A percentile compares a stretch with the other conserved stretches of the same genome.
These are phyloP conservation scores for Cephonodes hylas DNA, from an alignment of 2,888 invertebrate species.

Conservation along the genomic window DNA sequence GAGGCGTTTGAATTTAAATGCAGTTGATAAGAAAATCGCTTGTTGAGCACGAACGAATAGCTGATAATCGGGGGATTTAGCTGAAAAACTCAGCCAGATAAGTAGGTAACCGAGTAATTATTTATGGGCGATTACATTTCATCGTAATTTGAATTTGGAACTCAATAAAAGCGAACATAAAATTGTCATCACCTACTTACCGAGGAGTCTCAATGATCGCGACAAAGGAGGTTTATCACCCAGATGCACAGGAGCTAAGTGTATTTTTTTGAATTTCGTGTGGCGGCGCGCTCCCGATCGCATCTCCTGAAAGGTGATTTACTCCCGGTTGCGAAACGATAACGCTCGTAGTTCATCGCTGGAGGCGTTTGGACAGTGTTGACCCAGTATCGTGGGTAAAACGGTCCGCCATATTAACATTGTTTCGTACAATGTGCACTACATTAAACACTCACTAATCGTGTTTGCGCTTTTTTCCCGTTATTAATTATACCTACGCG, in stretches of 20 bases:
- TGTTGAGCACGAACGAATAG: not conserved
- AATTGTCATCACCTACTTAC: constrained; percentile 17
- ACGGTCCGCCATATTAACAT: constrained; percentile 37
- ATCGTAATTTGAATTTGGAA: constrained; percentile 16
- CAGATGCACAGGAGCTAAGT: constrained; percentile 4
- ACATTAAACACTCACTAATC: constrained; percentile 46
- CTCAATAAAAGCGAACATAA: constrained; percentile 15
- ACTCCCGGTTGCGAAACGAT: constrained; percentile 38
- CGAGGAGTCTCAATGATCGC: not conserved
- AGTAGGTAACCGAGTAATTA: constrained; percentile 16
- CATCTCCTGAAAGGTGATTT: constrained; percentile 33
- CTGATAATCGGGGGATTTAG: not conserved
- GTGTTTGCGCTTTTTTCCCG: constrained; percentile 31
- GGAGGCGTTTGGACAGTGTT: constrained; percentile 57
- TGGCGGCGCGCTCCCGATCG: constrained; percentile 23
- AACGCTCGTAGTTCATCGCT: constrained; percentile 47
- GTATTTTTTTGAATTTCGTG: constrained; percentile 22
- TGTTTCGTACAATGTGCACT: constrained; percentile 31
- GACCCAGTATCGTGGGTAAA: constrained; percentile 46
- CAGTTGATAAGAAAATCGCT: not conserved
- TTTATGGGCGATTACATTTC: constrained; percentile 10
- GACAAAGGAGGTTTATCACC: constrained; percentile 4
- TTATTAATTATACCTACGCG: constrained; percentile 31
- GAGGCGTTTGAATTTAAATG: too few relatives aligned
- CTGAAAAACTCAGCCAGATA: not conserved